Base-by-base conservation (phyloP, 2,113 vertebrate species). In the Notothenia coriiceps region DNA sequence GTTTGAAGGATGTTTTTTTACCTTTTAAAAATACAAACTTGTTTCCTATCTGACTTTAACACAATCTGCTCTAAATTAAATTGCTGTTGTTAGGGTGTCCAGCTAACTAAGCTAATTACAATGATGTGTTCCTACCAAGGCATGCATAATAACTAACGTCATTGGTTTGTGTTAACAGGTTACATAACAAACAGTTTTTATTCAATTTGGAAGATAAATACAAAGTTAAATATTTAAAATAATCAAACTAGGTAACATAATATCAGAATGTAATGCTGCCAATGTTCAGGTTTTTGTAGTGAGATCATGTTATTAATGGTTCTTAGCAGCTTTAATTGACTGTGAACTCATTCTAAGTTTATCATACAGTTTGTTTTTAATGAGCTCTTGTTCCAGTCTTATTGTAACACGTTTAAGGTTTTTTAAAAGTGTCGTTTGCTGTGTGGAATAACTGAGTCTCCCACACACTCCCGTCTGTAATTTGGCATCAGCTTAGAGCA, bases 401-500 rank as follows among this genome's bases (percentile, higher is more conserved):
- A 44, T 20, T 70, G 11, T 56, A 40, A 35, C 14, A 6, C 10
- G 17, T 67, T 63, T 46, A 43, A n/a, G 6, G 9, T 49, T 55
- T 29, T 63, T 18, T 14, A 51, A 73, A 75, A 70, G 43, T 56
- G 50, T 4, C 40, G 10, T 60, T 85, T 69, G 77, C 22, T 70
- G 5, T 20, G 65, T 54, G 18, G 60, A 70, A 79, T 55, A 78
- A 80, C 44, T 61, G 40, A 62, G n/a, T 49, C 33, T 52, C 25
- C 35, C 46, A 52, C 70, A 69, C 17, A 12, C 44, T 68, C 46
- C 50, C 1, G 40, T 6, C 56, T 54, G 67, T 71, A 69, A 63
- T 80, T 64, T 73, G 83, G 73, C 59, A 78, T 5, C 25, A 56
- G 46, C 50, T 47, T 54, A 60, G 33, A 69, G 60, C 52, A 71